Evolutionary conservation across 2,888 invertebrate species (phyloP).

Genomic region (Pilophorus perplexus): DNA sequence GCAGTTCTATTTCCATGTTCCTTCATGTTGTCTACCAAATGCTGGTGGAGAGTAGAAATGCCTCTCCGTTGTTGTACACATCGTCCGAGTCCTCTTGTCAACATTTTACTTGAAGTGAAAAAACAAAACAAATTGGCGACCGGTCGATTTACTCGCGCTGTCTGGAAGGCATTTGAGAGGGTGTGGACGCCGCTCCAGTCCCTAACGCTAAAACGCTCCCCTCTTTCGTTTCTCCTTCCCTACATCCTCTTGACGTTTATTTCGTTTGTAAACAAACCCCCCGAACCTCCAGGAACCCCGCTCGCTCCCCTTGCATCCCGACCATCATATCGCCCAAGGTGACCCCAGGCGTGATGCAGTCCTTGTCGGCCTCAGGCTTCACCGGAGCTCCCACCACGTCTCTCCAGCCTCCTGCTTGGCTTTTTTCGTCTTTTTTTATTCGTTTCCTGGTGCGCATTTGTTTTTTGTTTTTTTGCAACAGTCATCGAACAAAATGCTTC

Average conservation of each 20-base stretch:
- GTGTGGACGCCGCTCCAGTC: no score
- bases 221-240: no score
- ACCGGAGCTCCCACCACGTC: neutral
- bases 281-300: neutral
- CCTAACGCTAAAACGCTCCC: no score
- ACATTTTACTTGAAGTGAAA: conserved; percentile 9
- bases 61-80: conserved; percentile 39
- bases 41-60: conserved; percentile 57
- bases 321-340: neutral
- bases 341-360: neutral
- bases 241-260: no score
- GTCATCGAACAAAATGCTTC: no score
- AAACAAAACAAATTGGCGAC: no score
- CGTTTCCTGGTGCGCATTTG: conserved; percentile 13
- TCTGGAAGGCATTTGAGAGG: conserved; percentile 1
- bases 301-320: neutral
- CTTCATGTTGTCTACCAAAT: conserved; percentile 62
- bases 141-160: no score
- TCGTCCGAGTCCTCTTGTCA: neutral
- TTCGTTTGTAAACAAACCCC: conserved; percentile 23
- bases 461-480: no score
- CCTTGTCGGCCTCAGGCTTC: neutral
- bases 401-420: no score
- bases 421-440: no score
- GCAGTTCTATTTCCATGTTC: conserved; percentile 64